These are phyloP conservation scores for Trididemnum nubilum DNA, from an alignment of 23 tunicate species.

Conservation along the genomic window DNA sequence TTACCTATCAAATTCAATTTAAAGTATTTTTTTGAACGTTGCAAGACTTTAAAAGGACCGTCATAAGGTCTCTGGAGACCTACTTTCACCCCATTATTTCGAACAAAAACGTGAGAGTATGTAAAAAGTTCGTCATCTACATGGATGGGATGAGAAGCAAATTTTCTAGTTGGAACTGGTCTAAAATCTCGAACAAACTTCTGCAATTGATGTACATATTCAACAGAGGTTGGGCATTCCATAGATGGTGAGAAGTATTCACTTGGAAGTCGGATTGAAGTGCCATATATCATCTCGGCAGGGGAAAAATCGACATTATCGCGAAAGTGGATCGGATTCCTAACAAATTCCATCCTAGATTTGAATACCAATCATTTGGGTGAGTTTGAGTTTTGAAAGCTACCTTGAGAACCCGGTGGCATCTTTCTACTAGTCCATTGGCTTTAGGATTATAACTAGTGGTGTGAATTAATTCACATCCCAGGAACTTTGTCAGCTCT, in stretches of 20 bases:
- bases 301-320: neutral
- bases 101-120: conserved; percentile 32
- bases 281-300: conserved; percentile 34
- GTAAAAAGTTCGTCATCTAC: neutral
- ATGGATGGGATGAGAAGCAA: neutral
- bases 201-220: neutral
- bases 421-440: conserved; percentile 27
- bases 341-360: conserved; percentile 22
- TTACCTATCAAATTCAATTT: neutral
- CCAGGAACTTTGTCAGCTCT: conserved; percentile 17
- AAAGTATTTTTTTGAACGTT: conserved; percentile 22
- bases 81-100: conserved; percentile 2
- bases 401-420: neutral
- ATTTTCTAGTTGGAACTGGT: neutral
- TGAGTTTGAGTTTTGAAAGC: conserved; percentile 29
- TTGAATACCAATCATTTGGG: conserved; percentile 22
- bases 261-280: conserved; percentile 24
- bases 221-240: neutral
- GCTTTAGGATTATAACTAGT: conserved; percentile 30
- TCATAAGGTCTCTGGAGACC: conserved; percentile 33
- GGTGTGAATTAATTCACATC: conserved; percentile 7
- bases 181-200: neutral
- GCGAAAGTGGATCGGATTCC: conserved; percentile 12
- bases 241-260: conserved; percentile 15
- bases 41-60: conserved; percentile 29